These are phyloP conservation scores for Cheiracanthium punctorium DNA, from an alignment of 2,888 invertebrate genomes.

Conservation along the genomic window DNA sequence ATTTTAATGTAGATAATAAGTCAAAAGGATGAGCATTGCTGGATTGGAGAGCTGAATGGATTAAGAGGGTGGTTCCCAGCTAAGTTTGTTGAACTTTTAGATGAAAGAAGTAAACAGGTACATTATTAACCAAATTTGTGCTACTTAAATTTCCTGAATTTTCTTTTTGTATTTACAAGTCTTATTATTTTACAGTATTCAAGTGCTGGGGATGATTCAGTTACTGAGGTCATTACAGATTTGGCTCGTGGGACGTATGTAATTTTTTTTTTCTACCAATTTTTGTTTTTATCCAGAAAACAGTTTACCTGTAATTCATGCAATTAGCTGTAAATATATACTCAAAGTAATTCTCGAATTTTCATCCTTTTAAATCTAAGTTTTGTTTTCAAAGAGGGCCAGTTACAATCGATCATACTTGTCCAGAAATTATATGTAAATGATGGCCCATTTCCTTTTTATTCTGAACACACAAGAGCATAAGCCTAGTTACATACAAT, in stretches of 20 bases:
- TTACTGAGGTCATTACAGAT: slow-evolving; percentile 97
- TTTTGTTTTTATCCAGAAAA: slow-evolving; percentile 86
- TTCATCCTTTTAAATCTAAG: too few relatives aligned
- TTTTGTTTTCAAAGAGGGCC: too few relatives aligned
- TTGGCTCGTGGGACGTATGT: slow-evolving; percentile 88
- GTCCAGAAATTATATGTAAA: too few relatives aligned
- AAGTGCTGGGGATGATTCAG: slow-evolving; percentile 93
- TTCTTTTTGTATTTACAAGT: background rate
- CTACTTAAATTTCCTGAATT: background rate
- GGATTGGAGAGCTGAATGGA: slow-evolving; percentile 98
- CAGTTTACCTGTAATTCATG: too few relatives aligned
- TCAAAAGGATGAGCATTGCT: slow-evolving; percentile 98
- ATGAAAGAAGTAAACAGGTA: slow-evolving; percentile 90
- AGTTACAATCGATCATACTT: too few relatives aligned
- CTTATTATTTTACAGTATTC: slow-evolving; percentile 80
- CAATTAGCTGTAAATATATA: too few relatives aligned
- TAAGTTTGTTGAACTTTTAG: slow-evolving; percentile 95
- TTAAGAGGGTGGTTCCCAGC: slow-evolving; percentile 95
- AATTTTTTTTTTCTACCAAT: slow-evolving; percentile 27
- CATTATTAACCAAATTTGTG: background rate
- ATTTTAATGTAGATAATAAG: slow-evolving; percentile 84
- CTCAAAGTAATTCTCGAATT: too few relatives aligned
- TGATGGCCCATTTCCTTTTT: too few relatives aligned
- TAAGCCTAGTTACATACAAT: too few relatives aligned
- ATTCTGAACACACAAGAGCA: too few relatives aligned